A percentile compares a stretch with the other conserved stretches of the same genome.
Conservation (phyloP, 2,888 invertebrate genomes). For the Lordiphosa fenestrarum region DNA sequence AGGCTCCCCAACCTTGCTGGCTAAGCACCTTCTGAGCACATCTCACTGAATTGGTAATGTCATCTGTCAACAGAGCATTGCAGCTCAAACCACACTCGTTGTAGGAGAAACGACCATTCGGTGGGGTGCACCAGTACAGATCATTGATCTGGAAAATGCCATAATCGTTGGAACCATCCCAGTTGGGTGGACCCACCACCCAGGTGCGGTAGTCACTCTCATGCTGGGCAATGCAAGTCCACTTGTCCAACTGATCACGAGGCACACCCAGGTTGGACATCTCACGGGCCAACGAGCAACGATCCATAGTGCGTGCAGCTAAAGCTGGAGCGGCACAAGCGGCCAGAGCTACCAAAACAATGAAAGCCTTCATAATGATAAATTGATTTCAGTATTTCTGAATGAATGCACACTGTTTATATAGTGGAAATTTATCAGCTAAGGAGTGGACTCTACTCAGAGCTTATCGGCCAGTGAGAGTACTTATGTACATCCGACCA, state of each 20-base stretch:
- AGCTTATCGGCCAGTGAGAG: no score
- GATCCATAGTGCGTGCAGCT: constrained; percentile 34
- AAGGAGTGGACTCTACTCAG: no score
- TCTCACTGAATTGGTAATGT: constrained; percentile 54
- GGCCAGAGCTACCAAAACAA: constrained; percentile 22
- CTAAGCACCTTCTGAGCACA: constrained; percentile 62
- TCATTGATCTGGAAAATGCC: constrained; percentile 78
- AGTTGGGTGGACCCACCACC: constrained; percentile 79
- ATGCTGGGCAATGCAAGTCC: constrained; percentile 71
- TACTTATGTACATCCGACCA: constrained; percentile 1
- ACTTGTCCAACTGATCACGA: constrained; percentile 52
- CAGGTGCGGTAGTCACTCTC: constrained; percentile 78
- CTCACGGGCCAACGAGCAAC: constrained; percentile 66
- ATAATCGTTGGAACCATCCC: constrained; percentile 79
- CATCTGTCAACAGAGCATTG: constrained; percentile 51
- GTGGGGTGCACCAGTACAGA: constrained; percentile 69
- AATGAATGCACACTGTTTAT: constrained; percentile 6
- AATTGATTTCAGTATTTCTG: constrained; percentile 21
- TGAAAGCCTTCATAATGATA: constrained; percentile 26
- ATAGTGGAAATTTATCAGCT: neutral
- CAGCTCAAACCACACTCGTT: constrained; percentile 66
- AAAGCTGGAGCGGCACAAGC: constrained; percentile 19
- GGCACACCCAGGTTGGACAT: constrained; percentile 67
- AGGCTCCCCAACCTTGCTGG: constrained; percentile 69
- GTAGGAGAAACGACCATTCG: constrained; percentile 42